These are phyloP conservation scores for Sipha maydis DNA, from an alignment of 2,888 invertebrate genomes.

Conservation along the genomic window DNA sequence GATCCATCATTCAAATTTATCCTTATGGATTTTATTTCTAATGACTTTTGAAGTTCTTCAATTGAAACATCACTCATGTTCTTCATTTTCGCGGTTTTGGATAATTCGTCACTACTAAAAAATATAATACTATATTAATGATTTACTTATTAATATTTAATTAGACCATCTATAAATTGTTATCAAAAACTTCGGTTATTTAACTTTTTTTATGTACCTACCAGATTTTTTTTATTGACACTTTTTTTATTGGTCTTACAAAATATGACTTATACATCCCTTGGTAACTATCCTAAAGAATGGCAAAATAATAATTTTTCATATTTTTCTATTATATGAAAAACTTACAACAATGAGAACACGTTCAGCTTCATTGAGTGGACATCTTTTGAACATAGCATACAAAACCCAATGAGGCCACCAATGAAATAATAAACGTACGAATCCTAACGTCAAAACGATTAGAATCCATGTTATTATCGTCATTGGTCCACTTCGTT, in stretches of 20 bases:
- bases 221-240: constrained; percentile 67
- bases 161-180: background rate
- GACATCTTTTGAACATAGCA: constrained; percentile 70
- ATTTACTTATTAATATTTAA: background rate
- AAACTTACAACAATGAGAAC: constrained; percentile 71
- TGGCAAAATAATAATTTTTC: background rate
- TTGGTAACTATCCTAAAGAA: constrained; percentile 65
- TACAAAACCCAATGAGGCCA: constrained; percentile 71
- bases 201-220: constrained; percentile 58
- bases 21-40: constrained; percentile 58
- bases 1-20: constrained; percentile 65
- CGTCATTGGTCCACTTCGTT: constrained; percentile 67
- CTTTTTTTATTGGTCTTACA: constrained; percentile 68
- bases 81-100: background rate
- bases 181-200: background rate
- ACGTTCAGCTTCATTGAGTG: constrained; percentile 70
- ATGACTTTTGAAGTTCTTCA: constrained; percentile 8
- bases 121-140: background rate
- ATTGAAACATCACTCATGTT: constrained; percentile 29
- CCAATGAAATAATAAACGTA: constrained; percentile 74
- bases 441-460: constrained; percentile 70
- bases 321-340: background rate
- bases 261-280: constrained; percentile 70
- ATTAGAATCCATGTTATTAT: constrained; percentile 69
- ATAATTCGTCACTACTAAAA: constrained; percentile 25